Base-by-base conservation (phyloP, 2,797 vertebrate genomes). In the Danio choprae region DNA sequence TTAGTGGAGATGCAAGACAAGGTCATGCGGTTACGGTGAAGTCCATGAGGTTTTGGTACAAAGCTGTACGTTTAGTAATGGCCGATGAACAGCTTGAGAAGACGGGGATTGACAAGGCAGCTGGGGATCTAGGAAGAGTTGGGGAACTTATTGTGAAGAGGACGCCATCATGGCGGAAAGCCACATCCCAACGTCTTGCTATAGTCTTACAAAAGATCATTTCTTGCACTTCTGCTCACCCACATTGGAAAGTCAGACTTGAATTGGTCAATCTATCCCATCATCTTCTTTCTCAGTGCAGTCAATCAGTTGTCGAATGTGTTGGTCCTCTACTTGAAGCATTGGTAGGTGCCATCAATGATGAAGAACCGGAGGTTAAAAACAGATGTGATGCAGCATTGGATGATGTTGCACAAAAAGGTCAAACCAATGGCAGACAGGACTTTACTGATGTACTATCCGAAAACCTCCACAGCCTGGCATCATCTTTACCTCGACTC, bases 241-340 rank as follows among this genome's bases (percentile, higher is more conserved):
- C 92, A 0, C 97, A 99, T 88, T 99, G 98, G 97, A 97, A 90
- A 80, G 96, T 96, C 15, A 92, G 96, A 38, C 87, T 96, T 63
- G 95, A 95, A 83, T 85, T 97, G 84, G 90, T 96, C 50, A 93
- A 94, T 41, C 83, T 97, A 51, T 93, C 93, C 0, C 87, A 94
- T 13, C 84, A 91, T 82, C 91, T 99, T 56, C 87, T 97, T 84
- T 83, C 85, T 41, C 90, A 80, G 40, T 98, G 97, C 53, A 90
- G 90, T 40, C 92, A 59, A 41, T 96, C 96, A 0, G 87, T 99
- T 82, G 87, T 87, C 7, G 91, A 90, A 64, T 95, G 95, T 0
- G 91, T 91, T 0, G 91, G 95, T 1, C 91, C 89, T 0, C 92
- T 99, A 5, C 79, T 99, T 63, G 96, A 96, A 81, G 95, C 94